phyloP scores from a whole-genome alignment of 2,797 vertebrate genomes.

The Squalus acanthias region DNA sequence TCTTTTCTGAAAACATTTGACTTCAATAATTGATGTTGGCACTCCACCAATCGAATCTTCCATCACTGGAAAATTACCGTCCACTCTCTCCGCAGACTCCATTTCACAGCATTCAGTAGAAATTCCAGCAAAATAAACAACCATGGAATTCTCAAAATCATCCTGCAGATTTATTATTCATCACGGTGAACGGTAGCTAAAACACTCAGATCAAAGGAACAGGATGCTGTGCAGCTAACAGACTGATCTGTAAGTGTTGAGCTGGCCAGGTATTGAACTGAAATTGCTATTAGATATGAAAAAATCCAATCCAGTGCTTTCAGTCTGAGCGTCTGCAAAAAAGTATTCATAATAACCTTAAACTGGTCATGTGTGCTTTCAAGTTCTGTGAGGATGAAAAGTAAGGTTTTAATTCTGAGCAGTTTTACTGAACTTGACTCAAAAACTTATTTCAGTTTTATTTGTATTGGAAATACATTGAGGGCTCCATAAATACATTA shows the following conservation, averaged over 20 bases:
- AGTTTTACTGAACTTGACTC: background rate
- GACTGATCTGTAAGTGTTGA: background rate
- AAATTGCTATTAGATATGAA: background rate
- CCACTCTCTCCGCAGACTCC: background rate
- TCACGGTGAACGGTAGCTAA: background rate
- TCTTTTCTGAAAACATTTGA: background rate
- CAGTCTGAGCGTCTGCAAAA: background rate
- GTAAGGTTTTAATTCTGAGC: background rate
- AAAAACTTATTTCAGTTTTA: background rate
- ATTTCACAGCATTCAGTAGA: slow-evolving; percentile 8
- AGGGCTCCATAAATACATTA: background rate
- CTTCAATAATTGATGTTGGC: background rate
- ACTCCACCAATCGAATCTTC: background rate
- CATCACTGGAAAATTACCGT: background rate
- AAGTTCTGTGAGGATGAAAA: background rate
- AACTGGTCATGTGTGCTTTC: background rate
- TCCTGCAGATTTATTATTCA: slow-evolving; percentile 22
- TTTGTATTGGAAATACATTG: background rate
- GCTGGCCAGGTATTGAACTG: background rate
- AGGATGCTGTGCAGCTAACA: background rate
- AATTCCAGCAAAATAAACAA: slow-evolving; percentile 17
- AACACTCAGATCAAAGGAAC: slow-evolving; percentile 20
- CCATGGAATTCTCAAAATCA: background rate
- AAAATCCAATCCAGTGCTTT: background rate
- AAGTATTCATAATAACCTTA: background rate